phyloP scores from a whole-genome alignment of 2,797 vertebrate species.

The Trematomus bernacchii region DNA sequence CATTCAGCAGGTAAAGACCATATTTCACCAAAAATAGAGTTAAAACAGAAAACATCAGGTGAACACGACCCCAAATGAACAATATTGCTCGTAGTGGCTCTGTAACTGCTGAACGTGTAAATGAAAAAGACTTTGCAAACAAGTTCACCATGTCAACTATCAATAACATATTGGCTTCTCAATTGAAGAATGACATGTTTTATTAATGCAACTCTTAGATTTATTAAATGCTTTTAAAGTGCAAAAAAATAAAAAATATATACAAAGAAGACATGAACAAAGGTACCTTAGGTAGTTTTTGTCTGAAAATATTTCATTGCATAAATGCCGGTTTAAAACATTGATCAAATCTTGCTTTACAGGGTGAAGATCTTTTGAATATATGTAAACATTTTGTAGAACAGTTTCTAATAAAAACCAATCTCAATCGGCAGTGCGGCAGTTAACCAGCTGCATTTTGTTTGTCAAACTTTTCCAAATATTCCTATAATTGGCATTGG shows the following conservation, averaged over 20 bases:
- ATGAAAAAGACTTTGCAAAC: neutral
- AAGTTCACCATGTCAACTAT: neutral
- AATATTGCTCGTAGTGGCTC: neutral
- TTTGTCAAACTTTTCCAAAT: slow-evolving; percentile 20
- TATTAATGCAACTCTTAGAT: slow-evolving; percentile 50
- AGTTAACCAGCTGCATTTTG: slow-evolving; percentile 22
- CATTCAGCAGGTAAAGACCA: neutral
- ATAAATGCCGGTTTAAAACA: slow-evolving; percentile 64
- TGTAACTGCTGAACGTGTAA: neutral
- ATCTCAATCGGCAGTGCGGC: slow-evolving; percentile 21
- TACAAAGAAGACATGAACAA: slow-evolving; percentile 64
- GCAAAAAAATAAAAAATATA: slow-evolving; percentile 55
- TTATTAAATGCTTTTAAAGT: slow-evolving; percentile 69
- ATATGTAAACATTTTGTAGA: slow-evolving; percentile 67
- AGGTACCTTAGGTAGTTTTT: slow-evolving; percentile 55
- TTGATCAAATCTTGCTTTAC: slow-evolving; percentile 47
- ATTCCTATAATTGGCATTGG: slow-evolving; percentile 21
- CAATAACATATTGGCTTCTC: neutral
- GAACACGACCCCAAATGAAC: neutral
- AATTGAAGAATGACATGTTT: slow-evolving; percentile 24
- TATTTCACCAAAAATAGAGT: neutral
- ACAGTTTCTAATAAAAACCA: slow-evolving; percentile 36
- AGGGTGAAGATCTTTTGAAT: slow-evolving; percentile 48
- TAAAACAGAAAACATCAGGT: neutral
- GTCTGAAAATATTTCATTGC: slow-evolving; percentile 67